Base-by-base conservation (phyloP, 2,113 vertebrate species). In the Cepphus grylle region DNA sequence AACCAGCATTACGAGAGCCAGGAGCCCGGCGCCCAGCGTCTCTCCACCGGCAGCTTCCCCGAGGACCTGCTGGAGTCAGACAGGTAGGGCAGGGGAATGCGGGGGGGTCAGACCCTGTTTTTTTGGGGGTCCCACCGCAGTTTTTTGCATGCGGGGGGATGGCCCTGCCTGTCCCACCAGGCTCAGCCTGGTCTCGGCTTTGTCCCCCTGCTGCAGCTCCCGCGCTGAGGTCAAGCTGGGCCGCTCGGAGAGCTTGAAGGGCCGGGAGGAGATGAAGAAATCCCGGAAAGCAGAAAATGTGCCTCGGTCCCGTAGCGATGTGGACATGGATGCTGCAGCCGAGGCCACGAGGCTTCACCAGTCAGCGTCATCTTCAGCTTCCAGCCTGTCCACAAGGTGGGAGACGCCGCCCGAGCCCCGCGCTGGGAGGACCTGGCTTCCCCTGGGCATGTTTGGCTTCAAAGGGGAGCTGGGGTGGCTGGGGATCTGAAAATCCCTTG, bases 161-260 rank as follows among this genome's bases (percentile, higher is more conserved):
- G 0, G 67, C 42, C 27, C 29, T 65, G 8, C 40, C 2, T 11
- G 30, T 50, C 45, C 34, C 27, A 8, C 13, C 7, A 4, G 32
- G 36, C 74, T 81, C 73, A 53, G 17, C 38, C 27, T 25, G 1
- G 14, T 10, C 2, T 38, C 1, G 5, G 6, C 36, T 76, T 49
- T 29, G 15, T 66, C 25, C 65, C 69, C 58, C 25, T 6, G 3
- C 62, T n/a, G 25, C 90, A 98, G 98, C 42, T 96, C 97, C 20
- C 97, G 98, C 4, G 86, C 97, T 0, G 98, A 98, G 90, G 98
- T 99, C 56, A 98, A 98, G 73, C 97, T 99, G 96, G 99, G 98
- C 50, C 99, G 99, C 53, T 99, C 99, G 2, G 99, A 99, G 97
- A 99, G 99, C 47, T 58, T 99, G 77, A 99, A 99, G 91, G 99